Conservation (phyloP, 1,140 invertebrate genomes). For the Drosophila azteca region DNA sequence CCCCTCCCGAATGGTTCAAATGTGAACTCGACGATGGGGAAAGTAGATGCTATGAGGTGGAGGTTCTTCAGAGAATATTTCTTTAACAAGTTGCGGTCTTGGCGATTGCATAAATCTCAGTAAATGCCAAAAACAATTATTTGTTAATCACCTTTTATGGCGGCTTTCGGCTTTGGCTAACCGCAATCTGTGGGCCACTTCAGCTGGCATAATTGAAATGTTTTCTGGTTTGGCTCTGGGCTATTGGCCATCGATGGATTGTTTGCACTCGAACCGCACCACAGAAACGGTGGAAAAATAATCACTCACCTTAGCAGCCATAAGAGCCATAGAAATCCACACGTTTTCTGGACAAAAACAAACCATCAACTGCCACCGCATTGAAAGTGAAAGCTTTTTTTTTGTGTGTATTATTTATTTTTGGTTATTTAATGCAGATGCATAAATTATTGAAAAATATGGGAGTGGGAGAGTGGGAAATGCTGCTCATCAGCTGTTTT, state of each 20-base stretch:
- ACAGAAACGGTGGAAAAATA: slow-evolving; percentile 20
- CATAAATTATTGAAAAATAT: slow-evolving; percentile 65
- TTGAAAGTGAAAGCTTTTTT: slow-evolving; percentile 64
- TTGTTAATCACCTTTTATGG: slow-evolving; percentile 35
- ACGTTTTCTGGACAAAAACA: slow-evolving; percentile 49
- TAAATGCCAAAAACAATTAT: slow-evolving; percentile 22
- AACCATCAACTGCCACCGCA: slow-evolving; percentile 50
- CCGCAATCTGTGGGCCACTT: slow-evolving; percentile 31
- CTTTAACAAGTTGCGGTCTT: neutral
- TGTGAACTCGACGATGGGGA: slow-evolving; percentile 13
- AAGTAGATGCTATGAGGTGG: slow-evolving; percentile 23
- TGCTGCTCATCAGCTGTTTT: slow-evolving; percentile 41
- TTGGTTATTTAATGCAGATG: slow-evolving; percentile 28
- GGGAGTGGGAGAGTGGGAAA: slow-evolving; percentile 29
- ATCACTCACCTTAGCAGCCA: slow-evolving; percentile 64
- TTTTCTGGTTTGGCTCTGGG: slow-evolving; percentile 29
- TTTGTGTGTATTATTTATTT: slow-evolving; percentile 37
- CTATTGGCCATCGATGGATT: slow-evolving; percentile 41
- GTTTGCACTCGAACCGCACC: slow-evolving; percentile 35
- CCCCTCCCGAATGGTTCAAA: too few relatives aligned
- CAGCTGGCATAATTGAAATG: slow-evolving; percentile 50
- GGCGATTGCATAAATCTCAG: slow-evolving; percentile 20
- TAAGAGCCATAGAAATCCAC: slow-evolving; percentile 45
- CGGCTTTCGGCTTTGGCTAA: slow-evolving; percentile 12
- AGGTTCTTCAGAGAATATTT: slow-evolving; percentile 9